These are phyloP conservation scores for Acrocephalus scirpaceus DNA, from an alignment of 2,797 vertebrate species.

Conservation along the genomic window DNA sequence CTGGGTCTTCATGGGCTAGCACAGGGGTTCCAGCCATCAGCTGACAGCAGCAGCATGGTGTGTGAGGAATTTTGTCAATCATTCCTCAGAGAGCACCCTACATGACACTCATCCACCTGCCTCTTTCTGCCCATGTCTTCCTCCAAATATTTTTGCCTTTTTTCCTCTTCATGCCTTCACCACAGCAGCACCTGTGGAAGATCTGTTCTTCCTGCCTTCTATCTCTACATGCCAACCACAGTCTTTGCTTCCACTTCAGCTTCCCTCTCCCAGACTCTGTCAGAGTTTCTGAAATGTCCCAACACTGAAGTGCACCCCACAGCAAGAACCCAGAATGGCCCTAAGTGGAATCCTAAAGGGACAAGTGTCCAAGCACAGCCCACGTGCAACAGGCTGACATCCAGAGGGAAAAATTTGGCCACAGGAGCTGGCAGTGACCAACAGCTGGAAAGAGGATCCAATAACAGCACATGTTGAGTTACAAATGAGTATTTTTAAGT, in stretches of 20 bases:
- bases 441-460: not conserved
- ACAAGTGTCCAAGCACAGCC: not conserved
- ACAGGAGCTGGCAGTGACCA: not conserved
- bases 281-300: not conserved
- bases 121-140: not conserved
- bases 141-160: not conserved
- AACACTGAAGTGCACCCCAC: not conserved
- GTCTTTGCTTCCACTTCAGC: not conserved
- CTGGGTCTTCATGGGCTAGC: not conserved
- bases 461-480: not conserved
- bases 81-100: not conserved
- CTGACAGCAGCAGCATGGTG: not conserved
- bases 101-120: rapidly evolving
- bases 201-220: not conserved
- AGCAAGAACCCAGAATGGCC: not conserved
- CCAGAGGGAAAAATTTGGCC: not conserved
- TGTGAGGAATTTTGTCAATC: not conserved
- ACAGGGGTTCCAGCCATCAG: not conserved
- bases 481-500: not conserved
- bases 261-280: not conserved
- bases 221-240: not conserved
- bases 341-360: not conserved
- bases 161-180: not conserved
- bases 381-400: not conserved
- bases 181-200: not conserved